Evolutionary conservation across 1,140 invertebrate genomes (phyloP).

Genomic region (Bombus waltoni): DNA sequence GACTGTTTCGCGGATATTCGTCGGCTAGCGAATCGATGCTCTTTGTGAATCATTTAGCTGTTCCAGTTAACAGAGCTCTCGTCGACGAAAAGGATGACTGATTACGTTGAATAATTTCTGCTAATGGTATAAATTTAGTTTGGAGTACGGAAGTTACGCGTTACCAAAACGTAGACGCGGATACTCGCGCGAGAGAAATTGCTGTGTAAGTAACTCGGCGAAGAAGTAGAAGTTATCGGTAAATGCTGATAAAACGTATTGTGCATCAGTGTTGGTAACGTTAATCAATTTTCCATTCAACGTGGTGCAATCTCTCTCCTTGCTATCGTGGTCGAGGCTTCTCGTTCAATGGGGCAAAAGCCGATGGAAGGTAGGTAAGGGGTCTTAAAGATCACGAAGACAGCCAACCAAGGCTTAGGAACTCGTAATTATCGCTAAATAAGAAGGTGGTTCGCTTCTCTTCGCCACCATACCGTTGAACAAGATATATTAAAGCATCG

Average conservation of each 20-base stretch:
- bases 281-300: constrained; percentile 63
- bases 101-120: neutral
- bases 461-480: neutral
- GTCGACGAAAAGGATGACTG: neutral
- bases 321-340: constrained; percentile 18
- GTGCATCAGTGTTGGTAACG: neutral
- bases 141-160: neutral
- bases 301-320: constrained; percentile 49
- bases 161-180: neutral
- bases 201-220: neutral
- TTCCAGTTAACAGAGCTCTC: neutral
- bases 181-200: neutral
- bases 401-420: constrained; percentile 17
- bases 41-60: constrained; percentile 8
- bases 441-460: constrained; percentile 49
- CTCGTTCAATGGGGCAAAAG: constrained; percentile 51
- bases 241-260: constrained; percentile 30
- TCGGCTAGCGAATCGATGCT: neutral
- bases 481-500: constrained; percentile 52
- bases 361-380: constrained; percentile 4
- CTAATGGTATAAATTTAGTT: neutral
- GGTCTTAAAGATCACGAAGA: constrained; percentile 31
- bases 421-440: constrained; percentile 72
- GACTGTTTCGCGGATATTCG: neutral
- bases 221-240: constrained; percentile 12